Evolutionary conservation across 2,888 invertebrate genomes (phyloP).

Genomic region (Drosophila mimetica): DNA sequence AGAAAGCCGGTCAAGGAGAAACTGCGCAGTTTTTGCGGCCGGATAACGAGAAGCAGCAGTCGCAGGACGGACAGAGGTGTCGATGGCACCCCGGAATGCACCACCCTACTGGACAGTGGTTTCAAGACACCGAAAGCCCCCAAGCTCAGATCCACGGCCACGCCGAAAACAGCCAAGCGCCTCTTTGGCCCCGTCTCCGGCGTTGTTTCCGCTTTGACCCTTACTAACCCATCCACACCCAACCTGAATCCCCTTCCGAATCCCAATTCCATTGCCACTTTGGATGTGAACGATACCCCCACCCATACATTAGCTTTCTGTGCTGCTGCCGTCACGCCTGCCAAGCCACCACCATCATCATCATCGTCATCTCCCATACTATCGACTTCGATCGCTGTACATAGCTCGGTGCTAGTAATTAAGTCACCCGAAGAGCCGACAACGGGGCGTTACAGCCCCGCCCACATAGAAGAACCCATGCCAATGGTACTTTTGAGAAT

Average conservation of each 20-base stretch:
- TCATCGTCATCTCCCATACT: conserved; percentile 36
- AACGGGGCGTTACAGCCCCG: conserved; percentile 13
- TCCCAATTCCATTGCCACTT: conserved; percentile 13
- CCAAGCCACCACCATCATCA: conserved; percentile 37
- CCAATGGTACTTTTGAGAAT: conserved; percentile 60
- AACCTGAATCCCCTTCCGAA: conserved; percentile 14
- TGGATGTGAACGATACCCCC: conserved; percentile 37
- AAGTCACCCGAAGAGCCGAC: conserved; percentile 40
- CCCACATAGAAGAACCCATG: conserved; percentile 49
- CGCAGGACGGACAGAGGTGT: conserved; percentile 44
- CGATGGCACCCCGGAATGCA: conserved; percentile 47
- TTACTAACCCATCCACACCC: conserved; percentile 28
- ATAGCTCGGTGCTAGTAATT: conserved; percentile 39
- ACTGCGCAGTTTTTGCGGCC: conserved; percentile 80
- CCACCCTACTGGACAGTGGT: conserved; percentile 61
- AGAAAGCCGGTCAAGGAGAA: conserved; percentile 83
- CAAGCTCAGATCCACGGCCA: conserved; percentile 54
- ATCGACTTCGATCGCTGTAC: conserved; percentile 36
- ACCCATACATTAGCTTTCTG: conserved; percentile 56
- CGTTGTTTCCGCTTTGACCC: conserved; percentile 29
- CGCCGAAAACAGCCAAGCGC: conserved; percentile 66
- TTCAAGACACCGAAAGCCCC: conserved; percentile 84
- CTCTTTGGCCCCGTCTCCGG: conserved; percentile 59
- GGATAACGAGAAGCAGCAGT: conserved; percentile 79
- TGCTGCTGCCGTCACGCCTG: conserved; percentile 52